Evolutionary conservation across 1,140 invertebrate species (phyloP).

Genomic region (Lutraria rhynchaena): DNA sequence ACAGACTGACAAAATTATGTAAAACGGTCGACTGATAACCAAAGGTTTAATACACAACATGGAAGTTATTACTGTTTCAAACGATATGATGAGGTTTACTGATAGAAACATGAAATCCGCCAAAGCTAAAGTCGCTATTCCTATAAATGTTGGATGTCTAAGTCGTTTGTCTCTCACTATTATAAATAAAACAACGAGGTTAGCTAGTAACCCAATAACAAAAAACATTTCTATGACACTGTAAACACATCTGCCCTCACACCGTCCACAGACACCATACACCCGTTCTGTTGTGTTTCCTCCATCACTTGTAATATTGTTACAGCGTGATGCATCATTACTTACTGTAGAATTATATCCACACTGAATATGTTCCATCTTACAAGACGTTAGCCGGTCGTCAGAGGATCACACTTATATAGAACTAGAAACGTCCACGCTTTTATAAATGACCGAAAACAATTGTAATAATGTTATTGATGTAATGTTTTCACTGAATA

Average conservation of each 20-base stretch:
- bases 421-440: too few relatives aligned
- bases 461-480: too few relatives aligned
- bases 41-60: neutral
- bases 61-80: conserved; percentile 33
- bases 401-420: too few relatives aligned
- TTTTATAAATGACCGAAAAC: too few relatives aligned
- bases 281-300: too few relatives aligned
- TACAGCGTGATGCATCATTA: too few relatives aligned
- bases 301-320: too few relatives aligned
- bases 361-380: too few relatives aligned
- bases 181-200: conserved; percentile 22
- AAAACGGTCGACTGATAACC: conserved; percentile 18
- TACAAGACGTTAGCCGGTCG: too few relatives aligned
- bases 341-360: too few relatives aligned
- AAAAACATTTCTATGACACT: conserved; percentile 46
- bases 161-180: conserved; percentile 18
- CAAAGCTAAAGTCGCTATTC: conserved; percentile 28
- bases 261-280: conserved; percentile 44
- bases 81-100: conserved; percentile 16
- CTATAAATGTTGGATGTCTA: conserved; percentile 42
- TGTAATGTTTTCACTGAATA: too few relatives aligned
- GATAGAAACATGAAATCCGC: conserved; percentile 37
- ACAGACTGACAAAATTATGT: conserved; percentile 19
- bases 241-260: conserved; percentile 34
- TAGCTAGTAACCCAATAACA: conserved; percentile 32